A percentile compares a stretch with the other conserved stretches of the same genome.
These are phyloP conservation scores for Heliothis virescens DNA, from an alignment of 1,140 invertebrate genomes.

Conservation along the genomic window DNA sequence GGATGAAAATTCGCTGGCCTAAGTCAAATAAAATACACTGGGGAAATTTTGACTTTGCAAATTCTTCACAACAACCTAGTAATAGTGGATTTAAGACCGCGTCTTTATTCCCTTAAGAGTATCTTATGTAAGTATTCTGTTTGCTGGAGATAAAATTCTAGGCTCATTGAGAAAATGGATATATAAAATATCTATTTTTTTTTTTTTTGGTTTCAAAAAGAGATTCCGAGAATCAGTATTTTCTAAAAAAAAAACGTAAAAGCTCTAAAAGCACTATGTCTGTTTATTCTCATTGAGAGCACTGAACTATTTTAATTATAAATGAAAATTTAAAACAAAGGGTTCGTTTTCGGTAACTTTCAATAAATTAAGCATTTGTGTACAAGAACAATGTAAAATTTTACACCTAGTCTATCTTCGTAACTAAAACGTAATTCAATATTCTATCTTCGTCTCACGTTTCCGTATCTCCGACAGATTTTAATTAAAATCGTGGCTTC, in stretches of 20 bases:
- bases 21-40: conserved; percentile 29
- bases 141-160: no score
- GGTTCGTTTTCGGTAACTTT: no score
- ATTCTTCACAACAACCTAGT: conserved; percentile 16
- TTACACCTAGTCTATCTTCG: background rate
- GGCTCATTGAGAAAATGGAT: background rate
- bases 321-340: no score
- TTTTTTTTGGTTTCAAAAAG: no score
- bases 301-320: no score
- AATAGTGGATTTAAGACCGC: conserved; percentile 17
- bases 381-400: conserved; percentile 23
- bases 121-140: background rate
- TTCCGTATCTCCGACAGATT: conserved; percentile 32
- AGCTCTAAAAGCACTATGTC: no score
- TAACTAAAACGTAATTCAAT: conserved; percentile 31
- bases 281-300: no score
- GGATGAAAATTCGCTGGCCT: conserved; percentile 31
- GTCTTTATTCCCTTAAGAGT: background rate
- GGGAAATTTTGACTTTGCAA: conserved; percentile 35
- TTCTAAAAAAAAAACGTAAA: no score
- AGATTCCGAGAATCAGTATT: no score
- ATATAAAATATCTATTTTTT: no score
- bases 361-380: background rate
- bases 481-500: conserved; percentile 42
- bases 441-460: conserved; percentile 33